A percentile compares a stretch with the other conserved stretches of the same genome.
These are phyloP conservation scores for Scaptomyza caliginosa DNA, from an alignment of 2,888 invertebrate species.

Conservation along the genomic window DNA sequence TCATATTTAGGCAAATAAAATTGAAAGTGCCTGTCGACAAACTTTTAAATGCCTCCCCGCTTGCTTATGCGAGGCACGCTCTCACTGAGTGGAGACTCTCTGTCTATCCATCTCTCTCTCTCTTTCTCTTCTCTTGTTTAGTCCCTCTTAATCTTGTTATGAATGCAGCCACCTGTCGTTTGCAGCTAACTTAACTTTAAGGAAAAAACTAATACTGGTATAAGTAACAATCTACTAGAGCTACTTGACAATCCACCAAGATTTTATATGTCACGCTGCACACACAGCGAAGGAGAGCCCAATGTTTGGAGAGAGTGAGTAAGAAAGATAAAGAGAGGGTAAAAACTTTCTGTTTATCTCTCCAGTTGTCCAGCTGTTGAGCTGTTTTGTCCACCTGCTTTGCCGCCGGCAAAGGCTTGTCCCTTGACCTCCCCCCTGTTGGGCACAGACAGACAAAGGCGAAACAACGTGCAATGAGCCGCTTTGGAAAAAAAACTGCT, in stretches of 20 bases:
- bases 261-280: constrained; percentile 56
- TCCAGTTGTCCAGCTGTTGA: constrained; percentile 53
- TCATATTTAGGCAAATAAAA: constrained; percentile 67
- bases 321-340: background rate
- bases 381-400: constrained; percentile 28
- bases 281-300: background rate
- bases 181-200: constrained; percentile 19
- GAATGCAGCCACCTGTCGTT: constrained; percentile 55
- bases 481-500: constrained; percentile 11
- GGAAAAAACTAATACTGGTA: constrained; percentile 50
- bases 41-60: background rate
- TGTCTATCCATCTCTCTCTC: background rate
- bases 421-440: constrained; percentile 29
- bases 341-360: constrained; percentile 39
- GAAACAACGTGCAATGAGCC: constrained; percentile 51
- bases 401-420: constrained; percentile 68
- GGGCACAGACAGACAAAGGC: constrained; percentile 37
- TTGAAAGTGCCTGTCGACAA: constrained; percentile 63
- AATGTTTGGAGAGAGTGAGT: background rate
- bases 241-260: constrained; percentile 48
- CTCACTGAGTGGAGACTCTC: constrained; percentile 7
- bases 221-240: constrained; percentile 58
- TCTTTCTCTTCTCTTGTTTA: background rate
- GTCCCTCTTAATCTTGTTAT: background rate
- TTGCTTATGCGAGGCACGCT: background rate